Base-by-base conservation (phyloP, 1,140 invertebrate genomes). In the Ceratoteleas bidentatus region DNA sequence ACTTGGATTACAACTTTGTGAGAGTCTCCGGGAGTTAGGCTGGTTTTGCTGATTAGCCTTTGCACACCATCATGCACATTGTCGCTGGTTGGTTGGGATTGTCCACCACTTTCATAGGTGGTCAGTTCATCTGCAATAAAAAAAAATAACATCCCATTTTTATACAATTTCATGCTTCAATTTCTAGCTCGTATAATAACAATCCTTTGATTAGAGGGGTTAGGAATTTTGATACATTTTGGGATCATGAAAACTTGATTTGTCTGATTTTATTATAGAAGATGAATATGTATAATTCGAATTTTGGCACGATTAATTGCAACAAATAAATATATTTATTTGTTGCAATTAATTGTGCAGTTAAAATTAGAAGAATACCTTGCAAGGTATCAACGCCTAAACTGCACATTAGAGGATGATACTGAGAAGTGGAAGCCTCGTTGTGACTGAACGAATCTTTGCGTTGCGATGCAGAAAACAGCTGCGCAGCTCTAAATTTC, bases 1-100 rank as follows among this genome's bases (percentile, higher is more conserved):
- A 92, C 91, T 83, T 91, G 87, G 58, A 92, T 92, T 6, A 92
- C 90, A 36, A 93, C 87, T 86, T 92, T 91, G 15, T 92, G 89
- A 3, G 85, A 85, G 13, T 91, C 90, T 16, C 81, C 87, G 1
- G 88, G 89, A 8, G 88, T 91, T n/a, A 90, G 56, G 60, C 86
- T 90, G 9, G 86, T 87, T 81, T 91, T 90, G 15, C 60, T 84
- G 14, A 86, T 89, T 1, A 90, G 66, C 47, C 86, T 90, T 38
- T 85, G 84, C 7, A 84, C 56, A 32, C 89, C 87, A 43, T 88
- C 89, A 6, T 81, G 85, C 15, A 84, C 79, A 3, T 84, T 81
- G 79, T 90, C 91, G 34, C 87, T 90, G 11, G 69, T 81, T 54
- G 84, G 84, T 8, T 85, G 86, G 3, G 89, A 90, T 50, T 88